Base-by-base conservation (phyloP, 1,140 invertebrate genomes). In the Cherax quadricarinatus region DNA sequence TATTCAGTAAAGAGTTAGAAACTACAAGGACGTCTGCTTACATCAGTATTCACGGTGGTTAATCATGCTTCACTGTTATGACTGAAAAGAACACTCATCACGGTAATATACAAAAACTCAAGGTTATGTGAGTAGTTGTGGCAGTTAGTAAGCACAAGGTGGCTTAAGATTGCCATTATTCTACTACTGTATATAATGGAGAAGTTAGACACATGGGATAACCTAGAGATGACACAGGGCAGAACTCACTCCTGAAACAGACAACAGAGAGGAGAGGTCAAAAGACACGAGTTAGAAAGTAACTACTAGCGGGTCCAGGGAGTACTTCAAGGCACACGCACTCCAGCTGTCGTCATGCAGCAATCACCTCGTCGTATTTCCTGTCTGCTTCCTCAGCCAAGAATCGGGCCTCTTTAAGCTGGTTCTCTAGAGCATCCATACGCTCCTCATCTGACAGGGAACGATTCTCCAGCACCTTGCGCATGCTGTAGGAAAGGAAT, bases 361-460 rank as follows among this genome's bases (percentile, higher is more conserved):
- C 86, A 81, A 89, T 93, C 97, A 99, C 99, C 99, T 99, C 99
- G 98, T 99, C 99, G 96, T 99, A 99, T 99, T 99, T 99, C 96
- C 99, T 98, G 97, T 99, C 99, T 95, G 99, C 99, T 96, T 99
- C 99, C 96, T 99, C 99, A 96, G 99, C 99, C 95, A 99, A 97
- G 97, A 99, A 99, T 96, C 99, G 97, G 95, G 99, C 99, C 96
- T 99, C 99, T 96, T 99, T 99, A 95, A 99, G 97, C 96, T 99
- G 99, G 96, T 98, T 98, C 96, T 99, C 99, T 95, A 99, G 97
- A 95, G 98, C 97, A 95, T 99, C 99, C 98, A 99, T 99, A 95
- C 99, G 98, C 96, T 99, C 99, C 96, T 99, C 99, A 97, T 99
- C 99, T 95, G 98, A 98, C 96, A 99, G 97, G 95, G 98, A 99